These are phyloP conservation scores for Nannoperca australis DNA, from an alignment of 2,797 vertebrate genomes.

Conservation along the genomic window DNA sequence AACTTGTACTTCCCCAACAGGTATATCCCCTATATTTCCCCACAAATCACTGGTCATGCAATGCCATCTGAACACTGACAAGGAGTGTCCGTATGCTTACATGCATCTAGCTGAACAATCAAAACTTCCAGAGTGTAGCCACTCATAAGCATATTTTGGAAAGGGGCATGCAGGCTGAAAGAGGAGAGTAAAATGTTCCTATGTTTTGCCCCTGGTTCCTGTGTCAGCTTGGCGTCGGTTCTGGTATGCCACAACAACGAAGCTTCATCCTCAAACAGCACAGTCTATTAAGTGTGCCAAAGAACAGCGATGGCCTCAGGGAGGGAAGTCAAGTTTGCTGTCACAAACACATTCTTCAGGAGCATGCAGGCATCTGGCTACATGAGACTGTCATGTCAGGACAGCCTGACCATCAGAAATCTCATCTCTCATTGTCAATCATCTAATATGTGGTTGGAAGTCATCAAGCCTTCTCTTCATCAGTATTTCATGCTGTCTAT, in stretches of 20 bases:
- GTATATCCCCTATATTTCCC: too few relatives aligned
- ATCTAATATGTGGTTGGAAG: neutral
- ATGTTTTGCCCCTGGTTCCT: constrained; percentile 23
- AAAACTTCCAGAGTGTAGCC: neutral
- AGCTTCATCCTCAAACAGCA: constrained; percentile 35
- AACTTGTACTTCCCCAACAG: neutral
- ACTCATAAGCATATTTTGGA: neutral
- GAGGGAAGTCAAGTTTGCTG: constrained; percentile 43
- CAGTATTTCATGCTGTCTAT: neutral
- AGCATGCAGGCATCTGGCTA: constrained; percentile 37
- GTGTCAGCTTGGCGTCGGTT: constrained; percentile 29
- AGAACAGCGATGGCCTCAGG: constrained; percentile 54
- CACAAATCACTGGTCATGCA: neutral
- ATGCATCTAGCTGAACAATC: neutral
- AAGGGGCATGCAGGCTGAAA: constrained; percentile 9
- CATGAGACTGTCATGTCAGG: constrained; percentile 4
- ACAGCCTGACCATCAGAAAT: constrained; percentile 21
- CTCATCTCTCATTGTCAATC: constrained; percentile 12
- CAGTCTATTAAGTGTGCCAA: constrained; percentile 36
- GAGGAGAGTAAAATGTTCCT: constrained; percentile 22
- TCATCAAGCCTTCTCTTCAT: neutral
- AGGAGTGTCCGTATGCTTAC: neutral
- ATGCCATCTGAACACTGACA: neutral
- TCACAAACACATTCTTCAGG: constrained; percentile 45
- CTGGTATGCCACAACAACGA: constrained; percentile 5